Percentiles rank a stretch among this genome's conserved stretches.
phyloP scores from a whole-genome alignment of 2,888 invertebrate genomes.

The Suillia variegata region DNA sequence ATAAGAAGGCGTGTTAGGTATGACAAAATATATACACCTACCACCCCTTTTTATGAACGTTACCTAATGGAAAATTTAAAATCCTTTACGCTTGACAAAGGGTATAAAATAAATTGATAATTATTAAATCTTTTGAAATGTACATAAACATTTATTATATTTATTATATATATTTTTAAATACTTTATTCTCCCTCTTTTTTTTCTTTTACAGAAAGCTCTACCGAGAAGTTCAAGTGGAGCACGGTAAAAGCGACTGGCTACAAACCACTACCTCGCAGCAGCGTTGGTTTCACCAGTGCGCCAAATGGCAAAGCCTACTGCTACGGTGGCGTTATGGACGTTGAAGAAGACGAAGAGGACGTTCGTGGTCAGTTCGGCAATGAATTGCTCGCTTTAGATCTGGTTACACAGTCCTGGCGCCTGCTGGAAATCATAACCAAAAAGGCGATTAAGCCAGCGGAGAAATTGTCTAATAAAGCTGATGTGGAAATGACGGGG shows the following conservation, averaged over 20 bases:
- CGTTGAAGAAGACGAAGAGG: constrained; percentile 81
- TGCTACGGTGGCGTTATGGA: constrained; percentile 88
- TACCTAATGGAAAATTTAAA: too few relatives aligned
- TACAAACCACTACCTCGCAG: constrained; percentile 69
- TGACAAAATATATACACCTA: too few relatives aligned
- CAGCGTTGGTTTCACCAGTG: constrained; percentile 70
- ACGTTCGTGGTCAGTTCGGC: constrained; percentile 77
- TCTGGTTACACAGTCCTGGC: constrained; percentile 74
- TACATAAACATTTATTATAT: background rate
- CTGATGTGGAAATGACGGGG: constrained; percentile 44
- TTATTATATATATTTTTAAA: constrained; percentile 1
- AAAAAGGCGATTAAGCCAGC: constrained; percentile 49
- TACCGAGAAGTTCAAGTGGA: constrained; percentile 76
- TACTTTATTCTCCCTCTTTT: too few relatives aligned
- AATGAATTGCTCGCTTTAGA: constrained; percentile 81
- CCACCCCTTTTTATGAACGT: too few relatives aligned
- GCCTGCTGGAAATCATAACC: constrained; percentile 65
- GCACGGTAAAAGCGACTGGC: constrained; percentile 70
- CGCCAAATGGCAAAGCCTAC: constrained; percentile 72
- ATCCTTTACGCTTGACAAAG: too few relatives aligned
- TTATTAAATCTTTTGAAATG: too few relatives aligned
- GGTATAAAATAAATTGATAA: too few relatives aligned
- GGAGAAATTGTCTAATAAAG: constrained; percentile 22
- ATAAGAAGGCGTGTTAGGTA: too few relatives aligned
- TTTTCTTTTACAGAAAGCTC: constrained; percentile 66